phyloP scores from a whole-genome alignment of 37 sponge, comb jelly and placozoan species.

The Eunapius fragilis region DNA sequence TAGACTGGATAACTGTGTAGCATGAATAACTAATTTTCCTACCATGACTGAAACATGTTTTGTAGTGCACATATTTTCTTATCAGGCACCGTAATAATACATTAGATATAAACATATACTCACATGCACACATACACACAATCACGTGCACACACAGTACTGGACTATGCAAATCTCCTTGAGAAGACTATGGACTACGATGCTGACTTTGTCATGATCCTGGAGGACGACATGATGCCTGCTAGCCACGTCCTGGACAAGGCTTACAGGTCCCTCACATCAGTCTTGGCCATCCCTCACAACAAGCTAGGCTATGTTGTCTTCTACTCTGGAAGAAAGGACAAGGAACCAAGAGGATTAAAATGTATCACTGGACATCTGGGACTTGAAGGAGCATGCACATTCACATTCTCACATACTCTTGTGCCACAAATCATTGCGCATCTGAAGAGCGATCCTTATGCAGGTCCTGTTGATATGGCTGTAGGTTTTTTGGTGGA shows the following conservation, averaged over 20 bases:
- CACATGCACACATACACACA: not conserved
- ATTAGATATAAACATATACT: too few species aligned
- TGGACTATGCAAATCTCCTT: conserved; percentile 26
- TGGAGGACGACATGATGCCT: conserved; percentile 24
- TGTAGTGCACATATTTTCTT: too few species aligned
- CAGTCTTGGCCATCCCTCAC: not conserved
- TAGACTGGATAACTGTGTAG: too few species aligned
- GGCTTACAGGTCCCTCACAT: not conserved
- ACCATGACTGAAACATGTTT: too few species aligned
- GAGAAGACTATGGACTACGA: not conserved
- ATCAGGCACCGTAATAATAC: too few species aligned
- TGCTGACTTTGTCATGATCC: conserved; percentile 7
- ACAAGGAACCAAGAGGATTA: not conserved
- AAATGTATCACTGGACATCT: not conserved
- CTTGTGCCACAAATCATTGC: not conserved
- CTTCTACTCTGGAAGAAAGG: not conserved
- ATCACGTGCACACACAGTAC: not conserved
- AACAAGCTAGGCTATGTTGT: not conserved
- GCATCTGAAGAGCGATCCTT: not conserved
- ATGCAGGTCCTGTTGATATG: conserved; percentile 14
- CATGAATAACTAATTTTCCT: too few species aligned
- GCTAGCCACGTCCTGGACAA: conserved; percentile 14
- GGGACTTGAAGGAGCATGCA: not conserved
- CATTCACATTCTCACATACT: not conserved
- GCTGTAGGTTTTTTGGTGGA: not conserved